Evolutionary conservation across 2,797 vertebrate genomes (phyloP).

Genomic region (Hozukius guyotensis): DNA sequence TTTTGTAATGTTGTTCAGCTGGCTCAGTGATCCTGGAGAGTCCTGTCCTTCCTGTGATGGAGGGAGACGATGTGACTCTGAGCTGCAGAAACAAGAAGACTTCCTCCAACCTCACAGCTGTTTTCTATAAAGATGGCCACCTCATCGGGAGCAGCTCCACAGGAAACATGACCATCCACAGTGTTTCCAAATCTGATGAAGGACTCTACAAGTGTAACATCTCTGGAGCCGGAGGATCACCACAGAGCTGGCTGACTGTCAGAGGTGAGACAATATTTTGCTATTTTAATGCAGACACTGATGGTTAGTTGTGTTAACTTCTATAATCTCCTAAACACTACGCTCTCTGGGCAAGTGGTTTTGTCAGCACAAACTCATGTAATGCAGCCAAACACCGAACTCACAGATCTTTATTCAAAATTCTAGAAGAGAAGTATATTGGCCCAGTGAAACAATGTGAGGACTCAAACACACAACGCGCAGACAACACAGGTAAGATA

Average conservation of each 20-base stretch:
- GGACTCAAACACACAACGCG: not conserved
- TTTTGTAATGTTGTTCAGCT: not conserved
- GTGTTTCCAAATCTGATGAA: too few relatives aligned
- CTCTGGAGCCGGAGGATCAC: too few relatives aligned
- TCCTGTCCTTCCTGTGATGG: accelerated
- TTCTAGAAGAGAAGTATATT: too few relatives aligned
- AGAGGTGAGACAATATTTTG: not conserved
- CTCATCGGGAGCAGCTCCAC: too few relatives aligned
- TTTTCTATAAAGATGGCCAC: too few relatives aligned
- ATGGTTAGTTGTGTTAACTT: not conserved
- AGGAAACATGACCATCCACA: too few relatives aligned
- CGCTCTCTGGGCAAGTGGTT: not conserved
- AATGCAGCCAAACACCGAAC: not conserved
- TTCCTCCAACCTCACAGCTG: too few relatives aligned
- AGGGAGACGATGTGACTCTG: too few relatives aligned
- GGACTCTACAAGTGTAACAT: too few relatives aligned
- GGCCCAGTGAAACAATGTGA: not conserved
- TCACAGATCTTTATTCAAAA: not conserved
- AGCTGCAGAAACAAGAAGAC: too few relatives aligned
- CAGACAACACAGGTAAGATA: not conserved
- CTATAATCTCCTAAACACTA: not conserved
- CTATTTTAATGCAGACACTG: not conserved
- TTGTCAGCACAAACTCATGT: not conserved
- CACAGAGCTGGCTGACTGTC: too few relatives aligned
- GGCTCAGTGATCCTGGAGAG: conserved; percentile 31